phyloP scores from a whole-genome alignment of 1,140 invertebrate genomes.

The Helicorthomorpha holstii region DNA sequence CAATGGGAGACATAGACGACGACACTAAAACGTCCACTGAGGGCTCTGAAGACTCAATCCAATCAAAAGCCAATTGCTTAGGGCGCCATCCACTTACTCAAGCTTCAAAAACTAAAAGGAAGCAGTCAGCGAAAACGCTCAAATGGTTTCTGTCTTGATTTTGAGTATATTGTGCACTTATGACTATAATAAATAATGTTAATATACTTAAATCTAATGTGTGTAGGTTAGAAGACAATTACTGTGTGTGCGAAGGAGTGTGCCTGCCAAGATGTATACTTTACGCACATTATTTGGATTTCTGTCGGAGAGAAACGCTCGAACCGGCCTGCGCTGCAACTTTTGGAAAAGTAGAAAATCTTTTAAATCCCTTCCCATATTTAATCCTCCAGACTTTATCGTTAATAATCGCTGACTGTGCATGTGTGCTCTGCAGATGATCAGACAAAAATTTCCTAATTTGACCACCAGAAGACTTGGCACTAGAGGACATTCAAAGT shows the following conservation, averaged over 20 bases:
- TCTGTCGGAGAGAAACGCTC: conserved; percentile 29
- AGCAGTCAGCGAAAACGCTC: not conserved
- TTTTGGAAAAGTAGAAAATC: conserved; percentile 33
- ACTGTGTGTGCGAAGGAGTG: conserved; percentile 37
- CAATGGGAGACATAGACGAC: not conserved
- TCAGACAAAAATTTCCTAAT: conserved; percentile 36
- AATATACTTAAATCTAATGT: not conserved
- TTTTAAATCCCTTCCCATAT: not conserved
- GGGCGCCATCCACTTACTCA: not conserved
- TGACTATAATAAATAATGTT: not conserved
- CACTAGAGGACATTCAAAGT: conserved; percentile 37
- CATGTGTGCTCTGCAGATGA: conserved; percentile 24
- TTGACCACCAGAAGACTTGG: conserved; percentile 35
- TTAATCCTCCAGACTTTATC: not conserved
- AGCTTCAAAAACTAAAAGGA: not conserved
- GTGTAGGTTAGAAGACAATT: conserved; percentile 35
- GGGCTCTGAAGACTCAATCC: not conserved
- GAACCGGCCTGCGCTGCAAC: conserved; percentile 39
- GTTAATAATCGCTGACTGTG: not conserved
- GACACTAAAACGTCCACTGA: not conserved
- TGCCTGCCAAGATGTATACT: conserved; percentile 37
- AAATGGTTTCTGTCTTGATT: not conserved
- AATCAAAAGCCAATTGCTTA: not conserved
- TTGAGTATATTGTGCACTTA: not conserved
- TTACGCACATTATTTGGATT: conserved; percentile 37